Conservation (phyloP, 2,888 invertebrate genomes). For the Rhabditoides inermis region DNA sequence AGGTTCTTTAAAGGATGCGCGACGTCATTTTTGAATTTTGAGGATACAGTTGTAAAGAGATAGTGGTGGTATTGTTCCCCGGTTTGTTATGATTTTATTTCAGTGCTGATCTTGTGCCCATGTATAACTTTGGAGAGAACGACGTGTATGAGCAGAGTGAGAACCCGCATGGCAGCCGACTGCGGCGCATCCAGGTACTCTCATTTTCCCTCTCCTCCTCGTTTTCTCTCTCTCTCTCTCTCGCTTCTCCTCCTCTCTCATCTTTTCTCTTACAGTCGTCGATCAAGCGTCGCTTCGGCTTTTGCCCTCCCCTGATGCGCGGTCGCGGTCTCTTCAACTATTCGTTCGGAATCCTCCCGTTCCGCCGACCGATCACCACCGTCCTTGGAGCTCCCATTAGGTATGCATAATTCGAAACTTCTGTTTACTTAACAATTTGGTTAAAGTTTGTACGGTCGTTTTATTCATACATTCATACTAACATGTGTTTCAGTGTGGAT, state of each 20-base stretch:
- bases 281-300: conserved; percentile 48
- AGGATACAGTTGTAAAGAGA: no score
- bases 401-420: no score
- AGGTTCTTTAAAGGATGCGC: no score
- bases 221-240: neutral
- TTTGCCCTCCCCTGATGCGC: conserved; percentile 54
- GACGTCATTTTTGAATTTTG: no score
- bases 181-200: conserved; percentile 26
- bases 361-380: conserved; percentile 65
- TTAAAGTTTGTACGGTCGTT: no score
- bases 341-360: conserved; percentile 73
- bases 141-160: conserved; percentile 52
- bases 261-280: conserved; percentile 12
- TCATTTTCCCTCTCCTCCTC: neutral
- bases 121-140: conserved; percentile 55
- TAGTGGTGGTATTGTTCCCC: no score
- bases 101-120: conserved; percentile 54
- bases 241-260: neutral
- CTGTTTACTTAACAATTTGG: no score
- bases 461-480: no score
- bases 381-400: conserved; percentile 56
- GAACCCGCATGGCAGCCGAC: conserved; percentile 30
- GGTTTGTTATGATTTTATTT: conserved; percentile 2
- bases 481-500: no score
- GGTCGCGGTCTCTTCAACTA: conserved; percentile 74